These are phyloP conservation scores for Platysternon megacephalum DNA, from an alignment of 2,113 vertebrate species.

Conservation along the genomic window DNA sequence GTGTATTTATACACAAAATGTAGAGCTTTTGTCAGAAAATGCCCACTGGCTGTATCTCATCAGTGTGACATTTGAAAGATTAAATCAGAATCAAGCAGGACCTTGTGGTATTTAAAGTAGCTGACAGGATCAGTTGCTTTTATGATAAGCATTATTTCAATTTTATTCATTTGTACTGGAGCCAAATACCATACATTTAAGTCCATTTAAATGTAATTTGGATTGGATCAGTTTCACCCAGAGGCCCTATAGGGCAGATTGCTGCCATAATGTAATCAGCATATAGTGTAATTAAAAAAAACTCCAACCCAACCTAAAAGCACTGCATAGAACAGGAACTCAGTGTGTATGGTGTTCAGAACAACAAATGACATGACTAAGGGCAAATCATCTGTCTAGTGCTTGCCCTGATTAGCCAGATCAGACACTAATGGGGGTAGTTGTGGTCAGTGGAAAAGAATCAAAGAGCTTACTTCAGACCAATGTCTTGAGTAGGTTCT, in stretches of 20 bases:
- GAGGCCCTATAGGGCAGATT: neutral
- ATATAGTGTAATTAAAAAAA: neutral
- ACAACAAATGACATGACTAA: neutral
- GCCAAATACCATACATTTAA: slow-evolving; percentile 22
- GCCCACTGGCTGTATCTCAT: neutral
- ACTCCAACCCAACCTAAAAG: neutral
- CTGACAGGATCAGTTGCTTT: slow-evolving; percentile 8
- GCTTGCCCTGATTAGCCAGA: neutral
- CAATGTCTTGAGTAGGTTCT: neutral
- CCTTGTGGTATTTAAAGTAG: slow-evolving; percentile 21
- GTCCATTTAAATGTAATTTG: slow-evolving; percentile 47
- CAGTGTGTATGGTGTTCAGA: neutral
- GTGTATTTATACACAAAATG: neutral
- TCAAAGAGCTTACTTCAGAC: neutral
- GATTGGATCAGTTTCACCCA: slow-evolving; percentile 26
- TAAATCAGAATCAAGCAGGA: neutral
- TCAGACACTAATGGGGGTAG: neutral
- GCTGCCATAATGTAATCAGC: neutral
- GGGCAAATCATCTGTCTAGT: neutral
- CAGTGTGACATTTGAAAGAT: slow-evolving; percentile 29
- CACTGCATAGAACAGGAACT: neutral
- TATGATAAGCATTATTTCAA: slow-evolving; percentile 35
- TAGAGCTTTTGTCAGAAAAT: neutral
- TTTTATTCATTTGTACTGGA: slow-evolving; percentile 32
- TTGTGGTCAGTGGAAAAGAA: neutral